These are phyloP conservation scores for Holotrichia oblita DNA, from an alignment of 1,140 invertebrate genomes.

Conservation along the genomic window DNA sequence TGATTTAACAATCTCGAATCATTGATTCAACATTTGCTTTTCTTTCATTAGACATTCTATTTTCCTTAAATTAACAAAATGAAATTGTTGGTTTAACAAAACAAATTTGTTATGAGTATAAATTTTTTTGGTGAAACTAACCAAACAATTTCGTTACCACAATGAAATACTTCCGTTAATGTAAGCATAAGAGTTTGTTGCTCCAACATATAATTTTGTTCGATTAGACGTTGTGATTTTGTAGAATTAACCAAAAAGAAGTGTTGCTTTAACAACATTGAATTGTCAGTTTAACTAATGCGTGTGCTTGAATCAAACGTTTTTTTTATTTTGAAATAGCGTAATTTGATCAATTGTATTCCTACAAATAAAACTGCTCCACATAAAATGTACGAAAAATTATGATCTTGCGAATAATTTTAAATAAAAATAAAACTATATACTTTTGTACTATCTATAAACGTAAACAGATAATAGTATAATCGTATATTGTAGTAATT, in stretches of 20 bases:
- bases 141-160: background rate
- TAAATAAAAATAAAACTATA: too few species aligned
- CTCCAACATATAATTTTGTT: background rate
- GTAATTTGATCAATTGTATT: too few species aligned
- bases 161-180: background rate
- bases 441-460: too few species aligned
- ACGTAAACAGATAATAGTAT: too few species aligned
- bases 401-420: too few species aligned
- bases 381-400: too few species aligned
- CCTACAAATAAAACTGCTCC: too few species aligned
- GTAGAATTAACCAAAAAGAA: background rate
- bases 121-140: background rate
- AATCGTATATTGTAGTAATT: too few species aligned
- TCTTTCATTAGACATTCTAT: background rate
- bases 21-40: background rate
- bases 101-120: background rate
- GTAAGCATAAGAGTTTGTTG: background rate
- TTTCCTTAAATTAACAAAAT: background rate
- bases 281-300: constrained; percentile 1
- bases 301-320: constrained; percentile 1
- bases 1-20: background rate
- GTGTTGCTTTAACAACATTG: background rate
- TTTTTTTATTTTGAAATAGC: too few species aligned
- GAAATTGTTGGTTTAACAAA: background rate
- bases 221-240: background rate